Conservation (phyloP, 2,888 invertebrate species). For the Branchipolynoe longqiensis region DNA sequence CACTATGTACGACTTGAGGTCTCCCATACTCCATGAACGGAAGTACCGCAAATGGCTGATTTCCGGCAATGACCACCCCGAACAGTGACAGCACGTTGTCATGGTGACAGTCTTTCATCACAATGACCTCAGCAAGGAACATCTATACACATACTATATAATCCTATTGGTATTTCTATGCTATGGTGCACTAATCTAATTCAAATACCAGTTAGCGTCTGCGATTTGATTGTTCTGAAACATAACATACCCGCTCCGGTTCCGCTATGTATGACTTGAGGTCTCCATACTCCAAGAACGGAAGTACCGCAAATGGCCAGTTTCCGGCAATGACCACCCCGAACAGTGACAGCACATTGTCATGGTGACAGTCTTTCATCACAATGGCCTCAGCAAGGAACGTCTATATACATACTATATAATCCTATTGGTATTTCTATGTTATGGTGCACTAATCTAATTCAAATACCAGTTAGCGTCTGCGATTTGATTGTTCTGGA, state of each 20-base stretch:
- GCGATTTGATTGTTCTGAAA: too few species aligned
- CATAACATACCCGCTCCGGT: conserved; percentile 59
- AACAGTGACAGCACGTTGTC: conserved; percentile 81
- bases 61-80: conserved; percentile 79
- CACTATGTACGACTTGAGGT: conserved; percentile 71
- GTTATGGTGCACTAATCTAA: too few species aligned
- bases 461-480: too few species aligned
- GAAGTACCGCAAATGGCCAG: conserved; percentile 81
- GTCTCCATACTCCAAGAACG: conserved; percentile 82
- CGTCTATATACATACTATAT: too few species aligned
- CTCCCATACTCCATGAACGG: conserved; percentile 82
- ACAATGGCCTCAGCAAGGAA: conserved; percentile 66
- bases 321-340: conserved; percentile 80
- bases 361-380: conserved; percentile 82
- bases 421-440: too few species aligned
- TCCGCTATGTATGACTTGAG: conserved; percentile 68
- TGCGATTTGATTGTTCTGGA: too few species aligned
- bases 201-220: too few species aligned
- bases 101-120: conserved; percentile 82
- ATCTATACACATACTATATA: too few species aligned
- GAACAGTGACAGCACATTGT: conserved; percentile 81
- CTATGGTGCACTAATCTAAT: too few species aligned
- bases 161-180: too few species aligned
- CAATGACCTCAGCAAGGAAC: conserved; percentile 65
- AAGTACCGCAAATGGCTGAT: conserved; percentile 81